Evolutionary conservation across 2,797 vertebrate species (phyloP).

Genomic region (Salmo trutta): DNA sequence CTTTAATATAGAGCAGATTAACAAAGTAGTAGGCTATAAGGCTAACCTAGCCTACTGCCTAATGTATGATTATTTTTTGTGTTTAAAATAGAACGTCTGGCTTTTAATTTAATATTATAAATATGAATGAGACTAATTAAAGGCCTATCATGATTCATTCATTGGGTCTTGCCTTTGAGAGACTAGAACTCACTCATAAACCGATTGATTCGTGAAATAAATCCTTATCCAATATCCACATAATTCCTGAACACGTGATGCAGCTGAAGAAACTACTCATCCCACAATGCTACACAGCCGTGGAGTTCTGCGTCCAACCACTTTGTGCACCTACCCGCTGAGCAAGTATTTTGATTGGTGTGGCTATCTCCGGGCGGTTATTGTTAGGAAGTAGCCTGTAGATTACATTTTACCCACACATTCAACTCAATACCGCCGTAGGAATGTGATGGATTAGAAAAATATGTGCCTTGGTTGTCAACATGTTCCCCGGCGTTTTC

Average conservation of each 20-base stretch:
- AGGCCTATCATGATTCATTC: background rate
- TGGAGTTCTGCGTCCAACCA: slow-evolving; percentile 28
- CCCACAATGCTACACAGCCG: slow-evolving; percentile 57
- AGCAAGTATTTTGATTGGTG: slow-evolving; percentile 36
- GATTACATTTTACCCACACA: slow-evolving; percentile 53
- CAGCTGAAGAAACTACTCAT: slow-evolving; percentile 47
- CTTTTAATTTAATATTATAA: background rate
- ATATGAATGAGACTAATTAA: background rate
- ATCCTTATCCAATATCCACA: background rate
- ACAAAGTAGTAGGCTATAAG: background rate
- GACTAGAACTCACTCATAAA: background rate
- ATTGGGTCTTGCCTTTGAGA: background rate
- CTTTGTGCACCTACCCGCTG: slow-evolving; percentile 17
- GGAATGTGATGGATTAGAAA: slow-evolving; percentile 56
- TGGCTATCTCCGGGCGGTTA: slow-evolving; percentile 61
- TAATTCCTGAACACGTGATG: background rate
- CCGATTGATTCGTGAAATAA: background rate
- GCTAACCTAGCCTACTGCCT: too few species aligned
- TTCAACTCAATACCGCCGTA: slow-evolving; percentile 32
- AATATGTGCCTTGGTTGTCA: slow-evolving; percentile 55
- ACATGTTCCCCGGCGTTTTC: slow-evolving; percentile 80
- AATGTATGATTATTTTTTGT: background rate
- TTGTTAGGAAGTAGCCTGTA: slow-evolving; percentile 61
- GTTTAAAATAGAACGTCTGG: background rate
- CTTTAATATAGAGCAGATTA: too few species aligned